Conservation (phyloP, 2,888 invertebrate genomes). For the Zaprionus lineosus region DNA sequence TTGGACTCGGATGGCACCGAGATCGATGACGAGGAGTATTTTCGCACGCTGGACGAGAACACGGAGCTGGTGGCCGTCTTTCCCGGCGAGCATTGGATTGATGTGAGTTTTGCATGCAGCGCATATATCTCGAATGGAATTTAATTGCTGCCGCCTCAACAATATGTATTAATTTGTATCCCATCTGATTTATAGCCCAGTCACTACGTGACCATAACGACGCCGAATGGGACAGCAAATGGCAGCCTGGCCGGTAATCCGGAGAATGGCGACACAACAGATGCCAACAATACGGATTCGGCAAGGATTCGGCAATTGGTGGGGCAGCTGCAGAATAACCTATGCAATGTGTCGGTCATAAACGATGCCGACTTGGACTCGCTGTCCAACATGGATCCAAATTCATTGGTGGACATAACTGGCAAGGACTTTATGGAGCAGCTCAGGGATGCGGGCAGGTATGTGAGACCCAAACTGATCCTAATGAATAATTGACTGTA, state of each 20-base stretch:
- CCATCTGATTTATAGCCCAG: slow-evolving; percentile 78
- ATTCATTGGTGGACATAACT: slow-evolving; percentile 92
- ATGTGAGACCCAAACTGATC: too few species aligned
- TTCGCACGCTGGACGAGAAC: slow-evolving; percentile 93
- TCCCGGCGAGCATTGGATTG: slow-evolving; percentile 89
- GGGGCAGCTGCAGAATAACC: slow-evolving; percentile 90
- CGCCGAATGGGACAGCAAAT: slow-evolving; percentile 84
- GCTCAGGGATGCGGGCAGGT: slow-evolving; percentile 90
- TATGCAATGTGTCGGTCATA: slow-evolving; percentile 92
- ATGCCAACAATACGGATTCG: slow-evolving; percentile 79
- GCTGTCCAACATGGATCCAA: slow-evolving; percentile 94
- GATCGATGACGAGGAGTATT: slow-evolving; percentile 97
- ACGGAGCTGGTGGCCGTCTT: slow-evolving; percentile 92
- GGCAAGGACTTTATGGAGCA: slow-evolving; percentile 87
- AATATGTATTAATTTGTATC: slow-evolving; percentile 2
- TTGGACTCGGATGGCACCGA: slow-evolving; percentile 96
- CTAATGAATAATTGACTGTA: too few species aligned
- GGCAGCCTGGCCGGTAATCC: slow-evolving; percentile 45
- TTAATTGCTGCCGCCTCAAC: too few species aligned
- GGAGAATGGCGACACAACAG: slow-evolving; percentile 76
- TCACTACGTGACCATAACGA: slow-evolving; percentile 83
- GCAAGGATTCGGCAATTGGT: slow-evolving; percentile 88
- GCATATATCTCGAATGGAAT: background rate
- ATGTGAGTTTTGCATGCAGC: slow-evolving; percentile 78
- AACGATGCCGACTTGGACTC: slow-evolving; percentile 93